Base-by-base conservation (phyloP, 2,113 vertebrate genomes). In the Amblyornis subalaris region DNA sequence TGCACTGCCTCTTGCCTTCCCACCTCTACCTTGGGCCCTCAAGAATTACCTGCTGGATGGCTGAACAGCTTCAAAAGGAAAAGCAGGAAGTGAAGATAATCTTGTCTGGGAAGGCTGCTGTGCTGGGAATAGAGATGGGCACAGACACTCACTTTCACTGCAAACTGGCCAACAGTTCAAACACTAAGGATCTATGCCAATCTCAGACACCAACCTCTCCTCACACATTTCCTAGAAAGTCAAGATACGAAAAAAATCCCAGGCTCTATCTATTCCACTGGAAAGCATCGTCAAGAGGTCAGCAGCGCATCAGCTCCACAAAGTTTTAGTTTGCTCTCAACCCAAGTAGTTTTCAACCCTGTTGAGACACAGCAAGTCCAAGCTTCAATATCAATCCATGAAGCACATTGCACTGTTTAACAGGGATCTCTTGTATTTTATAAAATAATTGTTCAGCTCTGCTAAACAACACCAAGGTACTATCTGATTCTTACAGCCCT, bases 291-390 rank as follows among this genome's bases (percentile, higher is more conserved):
- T 31, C 21, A 62, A 20, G 35, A 80, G 47, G 47, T 66, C 42
- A 79, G 48, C 18, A 85, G n/a, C 28, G 47, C 23, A 54, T 45
- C 2, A 7, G 7, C 28, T 53, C n/a, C 1, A 7, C 18, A 18
- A 58, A 91, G 40, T 79, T 89, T 72, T 69, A 51, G n/a, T 69
- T n/a, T 54, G 28, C n/a, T 75, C 20, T 58, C 64, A 75, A 45
- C 12, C 22, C 25, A 79, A n/a, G 15, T 3, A 64, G 20, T 51
- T 85, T 71, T 69, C 65, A 75, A 57, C 12, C 14, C 47, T 7
- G 12, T 7, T 40, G 36, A 85, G 35, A 73, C 29, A 53, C 22
- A 76, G 10, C 28, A 72, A 55, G 24, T 33, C 10, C 44, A 84
- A 78, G 21, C 7, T 67, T 69, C 61, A 85, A 3, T 35, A 85